Conservation (phyloP, 2,797 vertebrate species). For the Triplophysa bombifrons region DNA sequence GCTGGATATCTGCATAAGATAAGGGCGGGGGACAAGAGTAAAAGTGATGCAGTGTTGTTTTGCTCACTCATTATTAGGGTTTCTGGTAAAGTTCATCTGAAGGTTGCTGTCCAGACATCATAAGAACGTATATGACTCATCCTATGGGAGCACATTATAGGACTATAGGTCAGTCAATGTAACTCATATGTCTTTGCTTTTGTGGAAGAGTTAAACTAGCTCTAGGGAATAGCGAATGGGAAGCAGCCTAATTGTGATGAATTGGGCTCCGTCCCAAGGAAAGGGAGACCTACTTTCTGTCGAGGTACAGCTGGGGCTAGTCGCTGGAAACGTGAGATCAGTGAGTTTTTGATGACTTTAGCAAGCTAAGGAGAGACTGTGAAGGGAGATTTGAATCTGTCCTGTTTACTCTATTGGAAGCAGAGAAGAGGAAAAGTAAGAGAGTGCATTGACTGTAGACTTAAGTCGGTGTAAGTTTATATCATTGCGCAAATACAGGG, state of each 20-base stretch:
- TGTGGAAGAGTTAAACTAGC: slow-evolving; percentile 41
- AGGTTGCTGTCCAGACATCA: slow-evolving; percentile 35
- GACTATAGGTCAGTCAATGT: slow-evolving; percentile 48
- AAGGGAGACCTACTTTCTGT: slow-evolving; percentile 55
- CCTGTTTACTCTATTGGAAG: slow-evolving; percentile 51
- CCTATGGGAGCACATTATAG: slow-evolving; percentile 25
- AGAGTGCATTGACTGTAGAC: not conserved
- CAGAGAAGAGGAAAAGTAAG: slow-evolving; percentile 34
- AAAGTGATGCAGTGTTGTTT: slow-evolving; percentile 40
- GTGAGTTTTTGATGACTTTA: slow-evolving; percentile 52
- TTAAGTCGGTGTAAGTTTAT: not conserved
- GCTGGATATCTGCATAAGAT: slow-evolving; percentile 23
- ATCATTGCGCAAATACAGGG: not conserved
- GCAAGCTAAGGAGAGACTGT: slow-evolving; percentile 45
- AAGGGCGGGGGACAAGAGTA: slow-evolving; percentile 3
- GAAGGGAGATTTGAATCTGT: slow-evolving; percentile 50
- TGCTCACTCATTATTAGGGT: slow-evolving; percentile 36
- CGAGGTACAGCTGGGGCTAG: slow-evolving; percentile 62
- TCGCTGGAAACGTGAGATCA: slow-evolving; percentile 60
- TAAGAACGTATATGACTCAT: slow-evolving; percentile 19
- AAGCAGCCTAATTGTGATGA: slow-evolving; percentile 62
- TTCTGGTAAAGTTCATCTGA: slow-evolving; percentile 49
- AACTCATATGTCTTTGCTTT: slow-evolving; percentile 38
- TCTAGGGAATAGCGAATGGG: slow-evolving; percentile 48
- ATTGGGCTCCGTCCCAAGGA: slow-evolving; percentile 50